Conservation (phyloP, 2,113 vertebrate genomes). For the Mellivora capensis region DNA sequence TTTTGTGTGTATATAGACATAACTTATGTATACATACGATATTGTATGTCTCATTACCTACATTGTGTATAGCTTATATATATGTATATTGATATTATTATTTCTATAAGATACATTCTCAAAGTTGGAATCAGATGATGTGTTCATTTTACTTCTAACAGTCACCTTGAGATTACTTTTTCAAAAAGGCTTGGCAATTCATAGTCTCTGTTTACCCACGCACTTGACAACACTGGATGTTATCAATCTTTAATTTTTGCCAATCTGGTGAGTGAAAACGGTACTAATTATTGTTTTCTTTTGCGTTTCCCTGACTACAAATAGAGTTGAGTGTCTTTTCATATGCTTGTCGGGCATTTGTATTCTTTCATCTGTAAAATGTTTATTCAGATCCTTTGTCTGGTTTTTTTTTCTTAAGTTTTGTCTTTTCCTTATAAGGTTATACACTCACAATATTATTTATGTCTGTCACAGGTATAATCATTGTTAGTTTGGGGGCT, state of each 20-base stretch:
- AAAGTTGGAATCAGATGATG: neutral
- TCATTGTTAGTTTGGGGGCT: neutral
- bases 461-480: neutral
- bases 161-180: neutral
- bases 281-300: constrained; percentile 27
- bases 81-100: neutral
- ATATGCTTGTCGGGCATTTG: neutral
- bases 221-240: neutral
- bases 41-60: neutral
- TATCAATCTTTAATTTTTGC: constrained; percentile 15
- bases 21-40: neutral
- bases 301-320: neutral
- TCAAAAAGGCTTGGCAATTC: neutral
- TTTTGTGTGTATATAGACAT: neutral
- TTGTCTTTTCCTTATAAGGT: neutral
- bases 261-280: neutral
- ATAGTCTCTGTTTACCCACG: neutral
- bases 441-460: neutral
- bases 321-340: constrained; percentile 7
- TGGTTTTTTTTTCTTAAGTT: neutral
- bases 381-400: neutral
- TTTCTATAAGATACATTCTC: neutral
- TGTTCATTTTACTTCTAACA: neutral
- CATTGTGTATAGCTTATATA: neutral
- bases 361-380: constrained; percentile 20